Percentiles rank a stretch among this genome's conserved stretches.
Conservation (phyloP, 1,140 invertebrate genomes). For the Tetragnatha versicolor region DNA sequence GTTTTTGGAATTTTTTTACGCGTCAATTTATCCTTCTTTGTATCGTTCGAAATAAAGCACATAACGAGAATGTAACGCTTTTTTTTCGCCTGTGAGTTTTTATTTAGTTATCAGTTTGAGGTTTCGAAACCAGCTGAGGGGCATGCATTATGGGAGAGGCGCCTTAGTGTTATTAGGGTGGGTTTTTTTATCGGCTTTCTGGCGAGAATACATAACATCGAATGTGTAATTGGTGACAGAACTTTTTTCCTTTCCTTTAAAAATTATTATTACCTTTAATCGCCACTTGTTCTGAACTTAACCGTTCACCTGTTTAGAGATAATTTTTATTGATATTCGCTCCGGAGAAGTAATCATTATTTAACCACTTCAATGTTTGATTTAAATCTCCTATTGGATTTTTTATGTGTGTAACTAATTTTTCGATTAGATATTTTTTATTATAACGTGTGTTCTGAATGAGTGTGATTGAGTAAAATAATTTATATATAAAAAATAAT, state of each 20-base stretch:
- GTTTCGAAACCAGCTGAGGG: not conserved
- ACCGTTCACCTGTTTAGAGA: no score
- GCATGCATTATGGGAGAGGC: not conserved
- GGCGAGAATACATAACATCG: slow-evolving; percentile 8
- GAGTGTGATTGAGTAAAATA: no score
- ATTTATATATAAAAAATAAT: no score
- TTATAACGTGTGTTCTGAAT: no score
- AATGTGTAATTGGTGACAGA: slow-evolving; percentile 3
- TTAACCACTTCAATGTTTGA: no score
- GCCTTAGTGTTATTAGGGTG: not conserved
- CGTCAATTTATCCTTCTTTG: not conserved
- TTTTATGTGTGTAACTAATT: no score
- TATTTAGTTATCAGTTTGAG: not conserved
- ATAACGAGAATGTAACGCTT: slow-evolving; percentile 8
- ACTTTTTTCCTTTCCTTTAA: not conserved
- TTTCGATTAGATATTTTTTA: no score
- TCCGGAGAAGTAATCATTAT: no score
- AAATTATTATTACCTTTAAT: not conserved
- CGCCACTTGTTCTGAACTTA: no score
- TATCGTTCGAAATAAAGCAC: not conserved
- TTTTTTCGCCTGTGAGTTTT: not conserved
- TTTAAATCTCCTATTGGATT: no score
- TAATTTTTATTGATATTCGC: no score
- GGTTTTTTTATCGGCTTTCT: not conserved
- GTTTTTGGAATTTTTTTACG: not conserved